Percentiles rank a stretch among this genome's conserved stretches.
phyloP scores from a whole-genome alignment of 2,797 vertebrate genomes.

The Enteromius mattozi region DNA sequence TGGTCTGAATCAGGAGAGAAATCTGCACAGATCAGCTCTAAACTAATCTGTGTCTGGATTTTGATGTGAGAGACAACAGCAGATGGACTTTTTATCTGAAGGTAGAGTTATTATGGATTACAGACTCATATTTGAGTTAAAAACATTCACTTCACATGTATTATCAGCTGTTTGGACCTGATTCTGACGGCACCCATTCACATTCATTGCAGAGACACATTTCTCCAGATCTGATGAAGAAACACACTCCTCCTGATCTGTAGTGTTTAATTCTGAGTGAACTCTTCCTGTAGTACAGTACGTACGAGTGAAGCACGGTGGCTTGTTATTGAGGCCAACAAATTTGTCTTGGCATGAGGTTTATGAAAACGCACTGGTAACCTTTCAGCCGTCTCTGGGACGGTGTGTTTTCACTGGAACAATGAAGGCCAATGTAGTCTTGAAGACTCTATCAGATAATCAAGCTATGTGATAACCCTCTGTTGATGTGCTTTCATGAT shows the following conservation, averaged over 20 bases:
- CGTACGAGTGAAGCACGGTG: not conserved
- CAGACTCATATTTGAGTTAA: not conserved
- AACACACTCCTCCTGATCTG: no score
- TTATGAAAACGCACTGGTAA: not conserved
- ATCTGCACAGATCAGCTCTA: no score
- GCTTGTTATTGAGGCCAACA: not conserved
- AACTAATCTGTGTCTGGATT: no score
- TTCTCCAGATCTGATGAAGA: no score
- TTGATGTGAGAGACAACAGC: no score
- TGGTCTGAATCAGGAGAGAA: no score
- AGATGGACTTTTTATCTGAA: no score
- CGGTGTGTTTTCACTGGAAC: conserved; percentile 21
- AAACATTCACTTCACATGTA: not conserved
- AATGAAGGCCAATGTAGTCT: conserved; percentile 22
- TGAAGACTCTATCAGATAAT: conserved; percentile 59
- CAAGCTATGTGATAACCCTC: conserved; percentile 35
- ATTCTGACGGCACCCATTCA: no score
- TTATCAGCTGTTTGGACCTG: no score
- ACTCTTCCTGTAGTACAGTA: not conserved
- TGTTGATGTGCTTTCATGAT: conserved; percentile 43
- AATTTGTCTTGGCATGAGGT: not conserved
- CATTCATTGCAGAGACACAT: no score
- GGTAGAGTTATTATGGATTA: not conserved
- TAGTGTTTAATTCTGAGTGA: not conserved
- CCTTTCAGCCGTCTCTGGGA: not conserved